Conservation (phyloP, 1,140 invertebrate species). For the Aphaenogaster rudis region DNA sequence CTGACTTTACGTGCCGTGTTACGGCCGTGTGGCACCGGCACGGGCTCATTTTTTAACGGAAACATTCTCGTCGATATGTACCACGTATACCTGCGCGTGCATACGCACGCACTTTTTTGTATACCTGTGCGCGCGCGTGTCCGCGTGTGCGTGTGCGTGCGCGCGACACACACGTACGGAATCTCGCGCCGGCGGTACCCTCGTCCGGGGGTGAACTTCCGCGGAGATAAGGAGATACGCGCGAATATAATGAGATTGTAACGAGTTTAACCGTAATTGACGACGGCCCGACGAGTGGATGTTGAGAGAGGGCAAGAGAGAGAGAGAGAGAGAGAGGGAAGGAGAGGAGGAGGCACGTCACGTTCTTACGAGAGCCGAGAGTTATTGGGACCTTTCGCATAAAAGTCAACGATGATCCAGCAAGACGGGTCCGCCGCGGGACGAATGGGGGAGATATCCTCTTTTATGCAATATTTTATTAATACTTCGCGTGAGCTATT, state of each 20-base stretch:
- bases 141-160: not conserved
- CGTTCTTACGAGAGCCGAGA: constrained; percentile 40
- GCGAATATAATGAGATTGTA: constrained; percentile 60
- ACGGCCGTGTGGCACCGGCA: constrained; percentile 71
- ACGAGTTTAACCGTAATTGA: constrained; percentile 63
- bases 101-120: constrained; percentile 1
- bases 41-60: constrained; percentile 75
- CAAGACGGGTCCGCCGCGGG: not conserved
- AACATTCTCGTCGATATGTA: constrained; percentile 74
- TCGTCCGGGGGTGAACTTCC: constrained; percentile 44
- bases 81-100: not conserved
- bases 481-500: not conserved
- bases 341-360: not conserved
- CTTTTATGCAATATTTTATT: constrained; percentile 4
- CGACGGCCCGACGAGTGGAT: constrained; percentile 27
- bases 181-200: constrained; percentile 30
- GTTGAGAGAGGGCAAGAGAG: not conserved
- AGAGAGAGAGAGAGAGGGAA: not conserved
- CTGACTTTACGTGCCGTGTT: constrained; percentile 77
- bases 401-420: constrained; percentile 30
- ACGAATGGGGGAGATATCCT: not conserved
- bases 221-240: constrained; percentile 57
- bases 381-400: constrained; percentile 31
- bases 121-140: not conserved
- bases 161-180: constrained; percentile 16